phyloP scores from a whole-genome alignment of 1,140 invertebrate species.

The Hycleus phaleratus region DNA sequence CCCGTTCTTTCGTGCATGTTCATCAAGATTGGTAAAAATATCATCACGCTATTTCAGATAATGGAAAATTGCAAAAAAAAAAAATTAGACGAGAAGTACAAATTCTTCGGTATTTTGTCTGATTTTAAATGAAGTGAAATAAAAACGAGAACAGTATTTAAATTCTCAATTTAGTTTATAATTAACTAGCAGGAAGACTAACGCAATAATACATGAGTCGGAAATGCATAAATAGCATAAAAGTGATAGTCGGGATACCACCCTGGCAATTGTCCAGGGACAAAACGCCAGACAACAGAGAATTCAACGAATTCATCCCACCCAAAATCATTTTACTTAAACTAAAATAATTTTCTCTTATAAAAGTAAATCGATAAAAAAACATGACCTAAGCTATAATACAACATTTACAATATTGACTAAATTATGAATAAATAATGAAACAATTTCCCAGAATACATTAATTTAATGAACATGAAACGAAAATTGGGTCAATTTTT shows the following conservation, averaged over 20 bases:
- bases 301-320: conserved; percentile 2
- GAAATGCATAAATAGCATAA: conserved; percentile 11
- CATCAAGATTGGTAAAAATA: conserved; percentile 7
- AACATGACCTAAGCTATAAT: too few species aligned
- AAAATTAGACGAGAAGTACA: too few species aligned
- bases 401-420: too few species aligned
- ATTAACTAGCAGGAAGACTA: conserved; percentile 12
- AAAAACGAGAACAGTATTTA: too few species aligned
- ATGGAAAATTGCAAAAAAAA: not conserved
- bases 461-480: too few species aligned
- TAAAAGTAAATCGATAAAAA: too few species aligned
- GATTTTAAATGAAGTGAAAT: too few species aligned
- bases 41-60: conserved; percentile 1
- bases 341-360: not conserved
- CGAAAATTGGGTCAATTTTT: not conserved
- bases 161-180: not conserved
- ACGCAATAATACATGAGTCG: not conserved
- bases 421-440: too few species aligned
- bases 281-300: conserved; percentile 5
- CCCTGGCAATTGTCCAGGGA: conserved; percentile 6
- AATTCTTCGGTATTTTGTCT: too few species aligned
- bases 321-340: not conserved
- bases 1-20: conserved; percentile 2
- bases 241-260: conserved; percentile 6
- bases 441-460: too few species aligned